phyloP scores from a whole-genome alignment of 2,888 invertebrate genomes.

The Crioceris asparagi region DNA sequence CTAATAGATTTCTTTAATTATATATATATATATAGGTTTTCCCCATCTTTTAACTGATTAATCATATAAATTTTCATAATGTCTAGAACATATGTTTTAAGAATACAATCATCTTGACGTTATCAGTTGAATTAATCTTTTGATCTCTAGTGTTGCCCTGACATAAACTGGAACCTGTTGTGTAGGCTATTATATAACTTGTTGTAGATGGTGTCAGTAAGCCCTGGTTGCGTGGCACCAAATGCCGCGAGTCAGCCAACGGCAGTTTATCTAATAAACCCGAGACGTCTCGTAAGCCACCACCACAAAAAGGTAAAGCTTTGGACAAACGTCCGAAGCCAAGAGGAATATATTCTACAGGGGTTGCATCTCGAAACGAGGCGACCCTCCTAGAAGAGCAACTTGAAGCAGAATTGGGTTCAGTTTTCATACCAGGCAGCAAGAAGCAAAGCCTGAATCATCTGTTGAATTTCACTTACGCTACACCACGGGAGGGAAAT shows the following conservation, averaged over 20 bases:
- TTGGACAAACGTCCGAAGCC: conserved; percentile 63
- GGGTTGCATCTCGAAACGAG: conserved; percentile 54
- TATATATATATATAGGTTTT: no score
- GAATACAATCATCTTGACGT: no score
- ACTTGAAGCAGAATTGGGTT: conserved; percentile 65
- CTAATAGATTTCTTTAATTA: no score
- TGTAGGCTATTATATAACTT: conserved; percentile 1
- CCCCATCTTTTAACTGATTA: no score
- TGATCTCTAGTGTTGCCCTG: no score
- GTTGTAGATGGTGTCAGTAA: conserved; percentile 43
- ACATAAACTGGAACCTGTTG: no score
- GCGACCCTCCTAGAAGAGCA: conserved; percentile 51
- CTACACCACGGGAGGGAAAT: conserved; percentile 30
- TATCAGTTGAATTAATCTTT: no score
- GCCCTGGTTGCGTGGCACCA: conserved; percentile 51
- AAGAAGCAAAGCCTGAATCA: conserved; percentile 90
- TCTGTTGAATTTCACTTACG: conserved; percentile 85
- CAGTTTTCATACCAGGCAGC: conserved; percentile 71
- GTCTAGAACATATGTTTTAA: no score
- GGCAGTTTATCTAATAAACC: conserved; percentile 43
- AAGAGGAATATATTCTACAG: conserved; percentile 46
- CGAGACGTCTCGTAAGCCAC: conserved; percentile 60
- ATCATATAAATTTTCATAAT: no score
- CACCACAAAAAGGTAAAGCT: conserved; percentile 54
- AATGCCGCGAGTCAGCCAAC: conserved; percentile 52